Evolutionary conservation across 1,140 invertebrate species (phyloP), one percentile per base, ranked within the genome.

Genomic region (Oscheius sp.): DNA sequence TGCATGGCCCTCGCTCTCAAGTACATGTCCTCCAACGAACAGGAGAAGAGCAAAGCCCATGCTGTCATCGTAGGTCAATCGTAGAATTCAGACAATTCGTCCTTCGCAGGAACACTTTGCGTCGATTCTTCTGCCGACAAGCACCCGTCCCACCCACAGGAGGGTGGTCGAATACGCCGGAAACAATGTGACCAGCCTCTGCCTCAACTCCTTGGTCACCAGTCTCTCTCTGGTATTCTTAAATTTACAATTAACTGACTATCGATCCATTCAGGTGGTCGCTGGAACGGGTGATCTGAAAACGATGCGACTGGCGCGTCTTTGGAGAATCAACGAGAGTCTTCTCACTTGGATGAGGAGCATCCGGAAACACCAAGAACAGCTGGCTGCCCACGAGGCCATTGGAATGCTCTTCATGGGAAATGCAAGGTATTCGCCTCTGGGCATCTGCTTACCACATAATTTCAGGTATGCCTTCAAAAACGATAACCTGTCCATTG

Each of bases 331-430:
- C 3, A 36, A 68, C 32, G 55, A 61, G 36, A 49, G 32, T 1
- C 49, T 58, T n/a, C 15, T 31, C 28, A 38, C 32, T 59, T 68
- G 67, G 70, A 73, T 64, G n/a, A 13, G 35, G 0, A 64, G 20
- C 4, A 49, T 31, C 1, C 28, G 45, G 23, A 73, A 64, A 31
- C 59, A 73, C 26, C 45, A 49, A 20, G 61, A 73, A 42, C 70
- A 73, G 46, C 55, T 46, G 26, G 62, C 46, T 34, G 70, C 62
- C 31, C 70, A 73, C 34, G 29, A 58, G 32, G 62, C 36, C 7
- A 31, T 73, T 2, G 70, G 70, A 13, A 63, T 73, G 3, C 34
- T 73, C 23, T 64, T 65, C 34, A 29, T 64, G 18, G 70, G 70
- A 52, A 49, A 58, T 18, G 70, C 61, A 55, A 64, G 32, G 63